Evolutionary conservation across 2,113 vertebrate species (phyloP).

Genomic region (Suncus etruscus): DNA sequence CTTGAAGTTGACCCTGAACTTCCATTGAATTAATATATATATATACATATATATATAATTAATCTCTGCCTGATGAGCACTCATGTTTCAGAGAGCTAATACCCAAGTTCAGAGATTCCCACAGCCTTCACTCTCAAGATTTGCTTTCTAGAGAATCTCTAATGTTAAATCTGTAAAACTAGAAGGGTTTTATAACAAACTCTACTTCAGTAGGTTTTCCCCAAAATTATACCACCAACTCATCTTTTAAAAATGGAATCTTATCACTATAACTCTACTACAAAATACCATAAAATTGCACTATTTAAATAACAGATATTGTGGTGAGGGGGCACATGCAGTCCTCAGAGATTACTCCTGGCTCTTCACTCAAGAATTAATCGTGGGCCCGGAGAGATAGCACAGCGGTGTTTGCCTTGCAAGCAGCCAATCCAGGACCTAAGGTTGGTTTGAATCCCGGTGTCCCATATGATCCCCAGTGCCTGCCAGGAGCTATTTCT

Average conservation of each 20-base stretch:
- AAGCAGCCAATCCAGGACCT: too few relatives aligned
- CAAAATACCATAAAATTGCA: neutral
- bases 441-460: too few relatives aligned
- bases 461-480: too few relatives aligned
- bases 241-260: constrained; percentile 4
- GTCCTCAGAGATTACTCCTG: too few relatives aligned
- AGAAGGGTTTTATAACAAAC: constrained; percentile 12
- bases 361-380: too few relatives aligned
- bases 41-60: too few relatives aligned
- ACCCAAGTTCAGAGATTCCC: neutral
- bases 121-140: neutral
- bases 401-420: too few relatives aligned
- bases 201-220: neutral
- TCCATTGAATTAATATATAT: neutral
- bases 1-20: neutral
- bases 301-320: neutral
- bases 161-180: neutral
- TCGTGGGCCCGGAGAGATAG: too few relatives aligned
- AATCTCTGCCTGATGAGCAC: neutral
- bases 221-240: neutral
- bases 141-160: neutral
- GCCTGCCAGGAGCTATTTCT: too few relatives aligned
- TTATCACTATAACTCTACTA: neutral
- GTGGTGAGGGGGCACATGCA: too few relatives aligned
- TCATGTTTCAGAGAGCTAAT: neutral